phyloP scores from a whole-genome alignment of 2,113 vertebrate species.

The Engystomops pustulosus region DNA sequence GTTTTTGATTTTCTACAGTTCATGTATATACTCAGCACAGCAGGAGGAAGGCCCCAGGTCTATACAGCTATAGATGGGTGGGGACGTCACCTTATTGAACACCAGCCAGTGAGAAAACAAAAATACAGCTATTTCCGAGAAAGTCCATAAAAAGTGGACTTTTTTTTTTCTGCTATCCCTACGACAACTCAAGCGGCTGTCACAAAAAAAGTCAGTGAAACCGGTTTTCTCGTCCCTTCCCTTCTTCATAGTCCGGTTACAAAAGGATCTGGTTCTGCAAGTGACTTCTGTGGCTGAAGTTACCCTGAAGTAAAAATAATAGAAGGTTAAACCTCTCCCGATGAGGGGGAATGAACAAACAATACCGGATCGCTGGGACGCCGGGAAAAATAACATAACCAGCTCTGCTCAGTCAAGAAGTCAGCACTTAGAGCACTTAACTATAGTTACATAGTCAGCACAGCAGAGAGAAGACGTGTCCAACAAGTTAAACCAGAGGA shows the following conservation, averaged over 20 bases:
- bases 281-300: background rate
- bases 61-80: background rate
- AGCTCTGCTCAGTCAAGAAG: background rate
- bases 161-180: background rate
- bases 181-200: background rate
- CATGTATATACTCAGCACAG: too few relatives aligned
- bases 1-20: too few relatives aligned
- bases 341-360: background rate
- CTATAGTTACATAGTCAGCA: background rate
- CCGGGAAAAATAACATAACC: background rate
- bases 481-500: too few relatives aligned
- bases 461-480: background rate
- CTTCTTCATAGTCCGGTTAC: constrained; percentile 1
- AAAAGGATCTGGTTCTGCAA: constrained; percentile 12
- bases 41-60: background rate
- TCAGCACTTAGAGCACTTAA: background rate
- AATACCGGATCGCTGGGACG: background rate
- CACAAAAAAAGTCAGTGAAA: constrained; percentile 33
- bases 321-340: background rate
- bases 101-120: background rate
- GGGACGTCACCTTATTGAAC: background rate
- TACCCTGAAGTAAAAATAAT: background rate
- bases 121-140: background rate
- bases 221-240: constrained; percentile 36
- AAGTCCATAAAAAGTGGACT: background rate